Percentiles rank a stretch among this genome's conserved stretches.
Evolutionary conservation across 2,888 invertebrate genomes (phyloP).

Genomic region (Philopedon plagiatum): DNA sequence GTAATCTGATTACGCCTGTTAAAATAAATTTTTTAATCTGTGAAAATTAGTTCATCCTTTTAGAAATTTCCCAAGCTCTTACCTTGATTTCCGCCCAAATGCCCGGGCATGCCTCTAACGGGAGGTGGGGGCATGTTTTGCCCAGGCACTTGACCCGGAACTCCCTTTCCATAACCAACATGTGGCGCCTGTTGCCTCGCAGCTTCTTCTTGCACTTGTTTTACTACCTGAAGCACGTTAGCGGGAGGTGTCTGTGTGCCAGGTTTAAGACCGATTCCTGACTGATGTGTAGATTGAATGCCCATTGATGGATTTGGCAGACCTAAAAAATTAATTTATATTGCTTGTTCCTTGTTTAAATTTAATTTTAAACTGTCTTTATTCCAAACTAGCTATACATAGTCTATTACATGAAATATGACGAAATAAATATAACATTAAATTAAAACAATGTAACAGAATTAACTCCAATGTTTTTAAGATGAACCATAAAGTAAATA

Average conservation of each 20-base stretch:
- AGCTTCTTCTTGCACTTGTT: constrained; percentile 89
- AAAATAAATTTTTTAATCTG: too few relatives aligned
- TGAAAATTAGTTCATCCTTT: too few relatives aligned
- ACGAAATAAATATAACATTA: too few relatives aligned
- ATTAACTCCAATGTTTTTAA: too few relatives aligned
- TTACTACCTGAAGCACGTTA: constrained; percentile 81
- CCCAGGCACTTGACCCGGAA: constrained; percentile 71
- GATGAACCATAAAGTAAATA: too few relatives aligned
- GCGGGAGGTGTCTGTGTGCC: constrained; percentile 82
- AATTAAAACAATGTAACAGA: too few relatives aligned
- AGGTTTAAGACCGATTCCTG: constrained; percentile 70
- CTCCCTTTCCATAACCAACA: constrained; percentile 81
- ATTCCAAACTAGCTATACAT: too few relatives aligned
- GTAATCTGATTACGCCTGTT: too few relatives aligned
- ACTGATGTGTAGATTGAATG: constrained; percentile 68
- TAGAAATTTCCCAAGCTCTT: too few relatives aligned
- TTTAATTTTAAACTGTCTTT: too few relatives aligned
- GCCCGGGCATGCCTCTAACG: constrained; percentile 66
- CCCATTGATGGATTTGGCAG: constrained; percentile 69
- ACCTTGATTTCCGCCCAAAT: constrained; percentile 66
- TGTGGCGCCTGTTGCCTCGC: constrained; percentile 90
- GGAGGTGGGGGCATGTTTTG: constrained; percentile 74
- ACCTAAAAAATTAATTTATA: constrained; percentile 54
- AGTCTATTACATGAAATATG: too few relatives aligned
- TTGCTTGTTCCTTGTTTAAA: too few relatives aligned